Base-by-base conservation (phyloP, 1,140 invertebrate genomes). In the Philaenus spumarius region DNA sequence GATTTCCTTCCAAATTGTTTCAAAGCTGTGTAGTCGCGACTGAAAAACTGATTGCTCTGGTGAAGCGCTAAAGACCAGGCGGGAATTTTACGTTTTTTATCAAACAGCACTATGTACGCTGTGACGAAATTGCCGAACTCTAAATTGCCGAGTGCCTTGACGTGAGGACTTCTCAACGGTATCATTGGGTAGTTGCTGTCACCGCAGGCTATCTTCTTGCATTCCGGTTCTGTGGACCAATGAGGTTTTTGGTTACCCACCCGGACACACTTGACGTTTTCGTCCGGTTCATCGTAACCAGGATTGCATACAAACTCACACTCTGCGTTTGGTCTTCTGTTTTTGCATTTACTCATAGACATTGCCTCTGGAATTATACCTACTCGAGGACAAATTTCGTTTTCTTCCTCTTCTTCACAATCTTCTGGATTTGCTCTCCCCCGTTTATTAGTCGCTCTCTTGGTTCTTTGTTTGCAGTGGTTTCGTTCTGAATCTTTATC, bases 271-370 rank as follows among this genome's bases (percentile, higher is more conserved):
- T 35, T 39, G 4, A 55, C 40, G 7, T 19, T 37, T 2, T 17
- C 22, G 9, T 15, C 20, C 2, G 20, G 34, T 40, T 55, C 53
- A 9, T 55, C n/a, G 42, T 45, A 55, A 15, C 53, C 53, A 23
- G 53, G 53, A 17, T 40, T 20, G 42, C 53, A 55, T 24, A 42
- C 53, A 24, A 20, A 55, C 7, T 55, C 35, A 55, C 53, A 55
- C 15, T 4, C 17, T 4, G 12, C n/a, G 17, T 15, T 15, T 24
- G n/a, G 22, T 40, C 15, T 40, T 23, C 40, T 55, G 9, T 43
- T 55, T 23, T 15, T 2, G 42, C 53, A 55, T 5, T 14, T n/a
- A 15, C 7, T 40, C 9, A 54, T n/a, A 6, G 39, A 42, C 11
- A 19, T 43, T 4, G 4, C 6, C 5, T 43, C 5, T 43, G 20